Conservation (phyloP, 2,888 invertebrate species). For the Trisateles emortualis region DNA sequence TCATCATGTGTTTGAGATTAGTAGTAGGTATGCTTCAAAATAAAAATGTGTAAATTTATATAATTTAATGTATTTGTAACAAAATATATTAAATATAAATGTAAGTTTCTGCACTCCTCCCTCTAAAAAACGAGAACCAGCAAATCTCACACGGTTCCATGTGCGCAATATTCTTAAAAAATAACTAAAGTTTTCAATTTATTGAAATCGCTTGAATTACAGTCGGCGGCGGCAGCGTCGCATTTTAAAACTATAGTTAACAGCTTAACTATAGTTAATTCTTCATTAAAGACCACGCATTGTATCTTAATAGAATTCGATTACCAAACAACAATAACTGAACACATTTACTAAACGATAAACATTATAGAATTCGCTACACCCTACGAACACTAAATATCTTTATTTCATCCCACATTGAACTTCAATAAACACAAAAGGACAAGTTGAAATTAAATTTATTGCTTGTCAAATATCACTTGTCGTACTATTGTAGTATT, state of each 20-base stretch:
- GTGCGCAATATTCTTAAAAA: too few relatives aligned
- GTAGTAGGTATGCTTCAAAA: too few relatives aligned
- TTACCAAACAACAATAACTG: not conserved
- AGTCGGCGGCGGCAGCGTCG: too few relatives aligned
- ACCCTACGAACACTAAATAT: slow-evolving; percentile 63
- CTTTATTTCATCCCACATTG: slow-evolving; percentile 75
- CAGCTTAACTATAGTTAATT: not conserved
- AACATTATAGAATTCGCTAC: slow-evolving; percentile 39
- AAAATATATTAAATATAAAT: too few relatives aligned
- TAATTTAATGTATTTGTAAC: too few relatives aligned
- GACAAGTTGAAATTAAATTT: slow-evolving; percentile 76
- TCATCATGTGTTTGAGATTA: too few relatives aligned
- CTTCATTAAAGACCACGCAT: not conserved
- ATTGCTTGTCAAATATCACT: slow-evolving; percentile 83
- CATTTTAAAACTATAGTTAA: not conserved
- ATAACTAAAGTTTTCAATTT: too few relatives aligned
- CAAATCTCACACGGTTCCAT: too few relatives aligned
- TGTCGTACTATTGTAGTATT: slow-evolving; percentile 66
- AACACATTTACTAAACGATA: slow-evolving; percentile 15
- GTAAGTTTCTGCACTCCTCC: too few relatives aligned
- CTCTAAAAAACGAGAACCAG: too few relatives aligned
- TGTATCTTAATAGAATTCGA: slow-evolving; percentile 1
- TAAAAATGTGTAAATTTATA: not conserved
- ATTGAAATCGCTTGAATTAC: too few relatives aligned
- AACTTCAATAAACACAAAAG: slow-evolving; percentile 73